Percentiles rank a stretch among this genome's conserved stretches.
phyloP scores from a whole-genome alignment of 1,140 invertebrate species.

The Drosophila ercepeae region DNA sequence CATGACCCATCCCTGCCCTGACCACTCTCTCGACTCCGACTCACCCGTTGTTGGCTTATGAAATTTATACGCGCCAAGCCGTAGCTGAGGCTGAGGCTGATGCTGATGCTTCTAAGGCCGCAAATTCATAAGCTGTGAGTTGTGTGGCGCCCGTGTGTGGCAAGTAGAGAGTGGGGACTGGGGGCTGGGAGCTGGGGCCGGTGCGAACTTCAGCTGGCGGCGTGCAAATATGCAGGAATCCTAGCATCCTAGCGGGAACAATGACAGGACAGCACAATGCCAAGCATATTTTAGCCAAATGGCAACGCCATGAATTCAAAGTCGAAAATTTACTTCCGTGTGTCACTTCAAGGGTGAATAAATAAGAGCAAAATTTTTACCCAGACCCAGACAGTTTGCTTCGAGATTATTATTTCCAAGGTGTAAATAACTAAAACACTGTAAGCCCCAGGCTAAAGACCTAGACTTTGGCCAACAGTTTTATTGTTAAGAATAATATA shows the following conservation, averaged over 20 bases:
- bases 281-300: constrained; percentile 26
- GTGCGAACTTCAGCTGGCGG: constrained; percentile 23
- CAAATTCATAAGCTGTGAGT: constrained; percentile 50
- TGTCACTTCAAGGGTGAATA: constrained; percentile 8
- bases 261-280: constrained; percentile 12
- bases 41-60: constrained; percentile 1
- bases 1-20: neutral
- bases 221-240: constrained; percentile 21
- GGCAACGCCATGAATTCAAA: constrained; percentile 34
- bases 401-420: neutral
- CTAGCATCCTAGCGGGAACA: constrained; percentile 16
- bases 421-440: neutral
- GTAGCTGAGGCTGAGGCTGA: constrained; percentile 6
- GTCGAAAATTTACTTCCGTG: constrained; percentile 4
- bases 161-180: neutral
- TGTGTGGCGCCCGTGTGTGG: constrained; percentile 4
- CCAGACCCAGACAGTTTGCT: neutral
- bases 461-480: neutral
- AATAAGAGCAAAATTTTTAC: constrained; percentile 17
- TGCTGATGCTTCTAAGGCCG: constrained; percentile 33
- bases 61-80: constrained; percentile 48
- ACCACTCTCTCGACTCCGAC: neutral
- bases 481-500: neutral
- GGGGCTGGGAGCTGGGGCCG: neutral
- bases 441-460: neutral